These are phyloP conservation scores for Habroteleia sp. DNA, from an alignment of 2,888 invertebrate species.

Conservation along the genomic window DNA sequence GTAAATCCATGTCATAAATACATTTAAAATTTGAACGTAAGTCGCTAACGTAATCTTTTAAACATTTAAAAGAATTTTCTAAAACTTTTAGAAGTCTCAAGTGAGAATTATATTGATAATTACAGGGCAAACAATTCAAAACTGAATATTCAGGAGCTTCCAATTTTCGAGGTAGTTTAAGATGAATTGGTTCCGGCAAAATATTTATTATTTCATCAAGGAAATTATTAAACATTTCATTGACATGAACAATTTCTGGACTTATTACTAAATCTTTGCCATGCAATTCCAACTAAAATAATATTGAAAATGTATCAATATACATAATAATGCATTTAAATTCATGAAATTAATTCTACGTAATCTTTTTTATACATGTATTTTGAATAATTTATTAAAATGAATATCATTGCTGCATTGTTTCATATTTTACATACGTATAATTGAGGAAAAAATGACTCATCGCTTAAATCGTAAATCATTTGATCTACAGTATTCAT, in stretches of 20 bases:
- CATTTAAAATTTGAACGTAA: conserved; percentile 83
- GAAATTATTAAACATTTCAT: conserved; percentile 67
- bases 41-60: conserved; percentile 83
- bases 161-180: conserved; percentile 74
- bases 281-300: conserved; percentile 19
- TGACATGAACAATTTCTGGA: conserved; percentile 4
- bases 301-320: no score
- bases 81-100: conserved; percentile 82
- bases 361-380: no score
- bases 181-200: conserved; percentile 70
- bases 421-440: no score
- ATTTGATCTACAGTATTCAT: conserved; percentile 72
- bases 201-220: conserved; percentile 71
- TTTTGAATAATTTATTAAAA: no score
- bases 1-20: conserved; percentile 83
- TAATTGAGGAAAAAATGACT: conserved; percentile 68
- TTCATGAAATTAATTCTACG: no score
- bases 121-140: conserved; percentile 67
- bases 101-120: conserved; percentile 82
- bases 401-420: no score
- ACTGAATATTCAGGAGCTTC: conserved; percentile 68
- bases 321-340: no score
- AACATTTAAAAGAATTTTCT: conserved; percentile 82
- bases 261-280: conserved; percentile 22
- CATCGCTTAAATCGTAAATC: conserved; percentile 67